phyloP scores from a whole-genome alignment of 2,113 vertebrate genomes.

The Microtus pennsylvanicus region DNA sequence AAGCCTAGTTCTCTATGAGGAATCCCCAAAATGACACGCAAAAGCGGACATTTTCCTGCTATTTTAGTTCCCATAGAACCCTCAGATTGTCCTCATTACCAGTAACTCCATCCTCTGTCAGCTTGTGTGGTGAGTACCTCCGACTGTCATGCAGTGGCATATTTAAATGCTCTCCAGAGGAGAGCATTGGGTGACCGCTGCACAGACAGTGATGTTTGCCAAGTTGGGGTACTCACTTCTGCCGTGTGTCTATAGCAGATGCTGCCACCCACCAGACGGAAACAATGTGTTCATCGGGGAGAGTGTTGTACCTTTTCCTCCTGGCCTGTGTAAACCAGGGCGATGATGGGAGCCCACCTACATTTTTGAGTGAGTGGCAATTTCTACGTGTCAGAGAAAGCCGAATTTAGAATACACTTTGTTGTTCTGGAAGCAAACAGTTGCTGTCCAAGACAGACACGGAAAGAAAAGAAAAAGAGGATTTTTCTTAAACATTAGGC shows the following conservation, averaged over 20 bases:
- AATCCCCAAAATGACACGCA: not conserved
- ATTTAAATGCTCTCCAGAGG: conserved; percentile 44
- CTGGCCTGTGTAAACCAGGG: not conserved
- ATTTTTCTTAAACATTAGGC: not conserved
- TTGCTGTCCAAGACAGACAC: not conserved
- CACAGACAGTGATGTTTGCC: not conserved
- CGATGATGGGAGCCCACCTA: not conserved
- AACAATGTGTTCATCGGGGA: not conserved
- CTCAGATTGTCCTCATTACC: conserved; percentile 28
- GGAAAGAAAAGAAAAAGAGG: not conserved
- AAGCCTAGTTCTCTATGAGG: not conserved
- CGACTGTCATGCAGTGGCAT: not conserved
- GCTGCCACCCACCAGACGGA: not conserved
- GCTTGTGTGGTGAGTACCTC: not conserved
- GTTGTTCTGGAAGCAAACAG: conserved; percentile 18
- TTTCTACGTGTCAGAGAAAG: not conserved
- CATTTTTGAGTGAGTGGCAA: not conserved
- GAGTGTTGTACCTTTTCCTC: not conserved
- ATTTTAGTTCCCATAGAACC: conserved; percentile 31
- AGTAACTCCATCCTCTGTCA: not conserved
- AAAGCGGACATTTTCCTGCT: not conserved
- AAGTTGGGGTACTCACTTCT: conserved; percentile 29
- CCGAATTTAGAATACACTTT: not conserved
- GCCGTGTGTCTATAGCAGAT: not conserved
- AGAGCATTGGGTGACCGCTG: conserved; percentile 21